Base-by-base conservation (phyloP, 2,888 invertebrate genomes). In the Protodeltote pygarga region DNA sequence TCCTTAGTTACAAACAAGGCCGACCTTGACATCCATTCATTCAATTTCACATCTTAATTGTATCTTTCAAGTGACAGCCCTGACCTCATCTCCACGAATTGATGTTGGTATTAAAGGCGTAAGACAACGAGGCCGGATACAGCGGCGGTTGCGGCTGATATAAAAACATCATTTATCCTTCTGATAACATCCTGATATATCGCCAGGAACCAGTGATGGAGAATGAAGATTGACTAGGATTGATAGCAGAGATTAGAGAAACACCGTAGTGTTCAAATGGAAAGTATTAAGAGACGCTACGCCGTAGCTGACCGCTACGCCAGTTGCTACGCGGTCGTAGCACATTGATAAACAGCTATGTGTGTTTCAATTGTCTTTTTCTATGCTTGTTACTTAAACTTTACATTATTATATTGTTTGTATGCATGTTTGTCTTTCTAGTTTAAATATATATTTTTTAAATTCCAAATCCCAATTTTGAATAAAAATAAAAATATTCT, bases 111-210 rank as follows among this genome's bases (percentile, higher is more conserved):
- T 64, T 45, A 66, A 24, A 21, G 45, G 35, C 42, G 32, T 42
- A 40, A 61, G 47, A 57, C 57, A 57, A 42, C 19, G 27, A 29
- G 33, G 45, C 37, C 35, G 28, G 41, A 48, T 47, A 49, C 48
- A 48, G 32, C 21, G 28, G 35, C 37, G 57, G 37, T 20, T 53
- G 29, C 40, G 53, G 55, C 48, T 41, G 62, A 58, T 54, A 31
- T 58, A 58, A 62, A 54, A 58, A 58, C 57, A 67, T 64, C 44
- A 58, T 61, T 67, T 59, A 67, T 62, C 48, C 41, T 29, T 6
- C 15, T 34, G 67, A 67, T 67, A 63, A 33, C 42, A 64, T 63
- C 67, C 34, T 60, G 25, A 58, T 53, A 53, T 53, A 58, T 58
- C 23, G 53, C 48, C 5, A 25, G 32, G 21, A 20, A 17, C 29